Percentiles rank a stretch among this genome's conserved stretches.
Conservation (phyloP, 2,888 invertebrate species). For the Stegana nigrithorax region DNA sequence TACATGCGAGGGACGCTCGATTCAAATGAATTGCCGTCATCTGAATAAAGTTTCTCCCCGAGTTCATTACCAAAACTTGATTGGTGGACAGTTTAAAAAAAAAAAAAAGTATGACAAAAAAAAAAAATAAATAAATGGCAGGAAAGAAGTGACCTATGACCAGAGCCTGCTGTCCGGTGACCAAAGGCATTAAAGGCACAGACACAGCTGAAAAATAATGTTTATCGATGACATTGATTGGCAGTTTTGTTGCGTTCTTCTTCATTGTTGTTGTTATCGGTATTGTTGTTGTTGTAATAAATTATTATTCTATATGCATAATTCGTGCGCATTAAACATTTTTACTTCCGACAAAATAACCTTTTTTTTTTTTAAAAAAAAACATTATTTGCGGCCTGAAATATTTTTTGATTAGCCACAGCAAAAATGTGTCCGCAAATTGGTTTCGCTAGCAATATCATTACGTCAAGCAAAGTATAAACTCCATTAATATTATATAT, state of each 20-base stretch:
- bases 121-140: background rate
- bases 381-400: background rate
- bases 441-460: too few species aligned
- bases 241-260: background rate
- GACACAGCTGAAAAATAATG: background rate
- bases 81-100: background rate
- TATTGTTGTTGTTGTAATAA: background rate
- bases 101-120: background rate
- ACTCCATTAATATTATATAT: too few species aligned
- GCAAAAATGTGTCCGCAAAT: too few species aligned
- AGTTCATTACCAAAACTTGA: background rate
- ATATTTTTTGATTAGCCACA: too few species aligned
- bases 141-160: background rate
- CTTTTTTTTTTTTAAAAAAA: background rate
- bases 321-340: too few species aligned
- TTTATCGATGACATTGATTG: slow-evolving; percentile 9
- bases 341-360: too few species aligned
- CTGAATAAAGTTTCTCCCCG: background rate
- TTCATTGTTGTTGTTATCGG: background rate
- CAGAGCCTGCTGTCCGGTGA: too few species aligned
- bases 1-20: background rate
- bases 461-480: too few species aligned
- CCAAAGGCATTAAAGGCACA: background rate
- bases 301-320: too few species aligned
- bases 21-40: background rate